These are phyloP conservation scores for Oryzias sinensis DNA, from an alignment of 2,797 vertebrate species.

Conservation along the genomic window DNA sequence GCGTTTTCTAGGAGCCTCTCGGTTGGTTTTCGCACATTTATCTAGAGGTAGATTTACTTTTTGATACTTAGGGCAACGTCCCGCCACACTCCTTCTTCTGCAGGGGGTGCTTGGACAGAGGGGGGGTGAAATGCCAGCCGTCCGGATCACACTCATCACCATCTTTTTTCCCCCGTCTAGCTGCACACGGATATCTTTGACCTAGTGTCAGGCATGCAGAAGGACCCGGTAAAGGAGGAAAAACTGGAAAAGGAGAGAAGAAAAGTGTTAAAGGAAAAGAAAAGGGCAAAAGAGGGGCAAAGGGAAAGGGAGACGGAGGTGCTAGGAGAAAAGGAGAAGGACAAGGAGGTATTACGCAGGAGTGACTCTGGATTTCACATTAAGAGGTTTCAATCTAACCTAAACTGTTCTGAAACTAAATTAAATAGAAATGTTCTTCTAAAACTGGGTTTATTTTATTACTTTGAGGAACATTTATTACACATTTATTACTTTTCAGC, in stretches of 20 bases:
- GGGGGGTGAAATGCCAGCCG: too few species aligned
- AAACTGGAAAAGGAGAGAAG: conserved; percentile 66
- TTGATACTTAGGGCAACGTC: too few species aligned
- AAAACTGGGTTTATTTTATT: too few species aligned
- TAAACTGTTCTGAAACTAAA: too few species aligned
- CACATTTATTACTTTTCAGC: too few species aligned
- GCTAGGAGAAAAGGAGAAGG: conserved; percentile 60
- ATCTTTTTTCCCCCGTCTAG: conserved; percentile 48
- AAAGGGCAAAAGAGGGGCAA: conserved; percentile 55
- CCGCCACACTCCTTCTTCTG: too few species aligned
- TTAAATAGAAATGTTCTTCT: too few species aligned
- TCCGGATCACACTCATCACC: not conserved
- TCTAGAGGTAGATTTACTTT: too few species aligned
- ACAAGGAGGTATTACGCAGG: conserved; percentile 71
- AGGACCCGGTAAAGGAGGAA: conserved; percentile 69
- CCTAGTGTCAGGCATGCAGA: conserved; percentile 78
- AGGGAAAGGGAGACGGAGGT: conserved; percentile 57
- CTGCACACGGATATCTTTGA: conserved; percentile 78
- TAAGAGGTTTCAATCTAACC: conserved; percentile 4
- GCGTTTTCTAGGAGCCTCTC: too few species aligned
- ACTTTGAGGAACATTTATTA: too few species aligned
- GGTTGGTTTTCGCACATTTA: too few species aligned
- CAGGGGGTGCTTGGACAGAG: too few species aligned
- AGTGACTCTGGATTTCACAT: conserved; percentile 59
- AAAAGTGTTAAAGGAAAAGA: conserved; percentile 64